Conservation (phyloP, 2,113 vertebrate genomes). For the Mustela nigripes region DNA sequence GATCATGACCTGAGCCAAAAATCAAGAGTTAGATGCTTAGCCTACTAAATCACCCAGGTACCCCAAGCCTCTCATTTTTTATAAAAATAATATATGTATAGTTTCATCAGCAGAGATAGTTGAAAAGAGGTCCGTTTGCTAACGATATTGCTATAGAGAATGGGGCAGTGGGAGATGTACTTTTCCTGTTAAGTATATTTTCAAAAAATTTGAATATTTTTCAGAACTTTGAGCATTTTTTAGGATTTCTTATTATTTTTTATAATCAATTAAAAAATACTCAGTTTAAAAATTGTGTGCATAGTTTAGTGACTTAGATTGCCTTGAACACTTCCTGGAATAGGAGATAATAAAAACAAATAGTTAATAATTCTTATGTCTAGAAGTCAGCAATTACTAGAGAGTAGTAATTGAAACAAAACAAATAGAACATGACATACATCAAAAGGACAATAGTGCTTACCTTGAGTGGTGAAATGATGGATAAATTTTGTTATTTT, state of each 20-base stretch:
- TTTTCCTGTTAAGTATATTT: not conserved
- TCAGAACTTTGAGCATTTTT: not conserved
- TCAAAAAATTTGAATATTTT: conserved; percentile 13
- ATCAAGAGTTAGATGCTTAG: not conserved
- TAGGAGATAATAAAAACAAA: conserved; percentile 20
- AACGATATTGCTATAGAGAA: not conserved
- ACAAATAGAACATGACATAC: not conserved
- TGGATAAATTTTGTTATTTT: conserved; percentile 38
- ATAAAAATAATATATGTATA: not conserved
- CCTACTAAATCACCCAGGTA: not conserved
- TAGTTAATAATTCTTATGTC: conserved; percentile 18
- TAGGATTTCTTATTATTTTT: conserved; percentile 8
- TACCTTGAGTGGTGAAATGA: not conserved
- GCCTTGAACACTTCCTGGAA: not conserved
- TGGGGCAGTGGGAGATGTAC: not conserved
- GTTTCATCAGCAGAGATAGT: not conserved
- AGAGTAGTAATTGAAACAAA: not conserved
- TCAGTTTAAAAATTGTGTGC: conserved; percentile 7
- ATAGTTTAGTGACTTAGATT: not conserved
- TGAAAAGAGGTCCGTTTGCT: not conserved
- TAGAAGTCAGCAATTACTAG: not conserved
- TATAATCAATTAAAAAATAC: conserved; percentile 32
- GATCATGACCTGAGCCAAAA: not conserved
- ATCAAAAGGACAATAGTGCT: not conserved
- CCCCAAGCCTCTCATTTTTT: not conserved